phyloP scores from a whole-genome alignment of 2,113 vertebrate species.

The Lichenostomus cassidix region DNA sequence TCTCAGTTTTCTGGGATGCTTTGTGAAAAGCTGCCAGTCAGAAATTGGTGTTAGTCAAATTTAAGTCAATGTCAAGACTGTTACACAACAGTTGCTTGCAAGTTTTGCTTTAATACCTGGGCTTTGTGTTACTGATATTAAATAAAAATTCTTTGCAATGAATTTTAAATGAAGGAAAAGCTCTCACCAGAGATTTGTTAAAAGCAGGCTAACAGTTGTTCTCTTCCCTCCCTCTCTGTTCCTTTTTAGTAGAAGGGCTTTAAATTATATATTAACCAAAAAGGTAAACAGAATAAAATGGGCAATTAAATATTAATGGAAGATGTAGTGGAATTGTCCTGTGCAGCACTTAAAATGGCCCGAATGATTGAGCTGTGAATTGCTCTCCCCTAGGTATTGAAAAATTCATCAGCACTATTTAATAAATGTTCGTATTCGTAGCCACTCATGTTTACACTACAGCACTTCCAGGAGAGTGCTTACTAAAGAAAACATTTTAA shows the following conservation, averaged over 20 bases:
- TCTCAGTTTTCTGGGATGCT: background rate
- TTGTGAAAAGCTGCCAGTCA: conserved; percentile 46
- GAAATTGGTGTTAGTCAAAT: conserved; percentile 19
- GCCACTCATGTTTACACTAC: conserved; percentile 83
- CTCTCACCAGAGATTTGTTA: conserved; percentile 82
- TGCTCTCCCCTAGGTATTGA: conserved; percentile 82
- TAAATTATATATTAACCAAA: conserved; percentile 88
- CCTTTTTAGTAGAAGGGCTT: conserved; percentile 76
- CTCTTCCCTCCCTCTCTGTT: background rate
- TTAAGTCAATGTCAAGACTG: background rate
- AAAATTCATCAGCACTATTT: conserved; percentile 86
- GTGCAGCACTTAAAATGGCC: conserved; percentile 81
- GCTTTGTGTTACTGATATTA: conserved; percentile 73
- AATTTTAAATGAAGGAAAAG: conserved; percentile 78
- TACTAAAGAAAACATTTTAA: conserved; percentile 86
- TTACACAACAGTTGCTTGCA: conserved; percentile 42
- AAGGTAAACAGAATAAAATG: conserved; percentile 89
- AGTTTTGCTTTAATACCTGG: conserved; percentile 74
- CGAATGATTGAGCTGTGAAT: conserved; percentile 86
- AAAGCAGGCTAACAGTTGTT: conserved; percentile 80
- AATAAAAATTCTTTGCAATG: conserved; percentile 75
- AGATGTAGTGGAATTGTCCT: conserved; percentile 86
- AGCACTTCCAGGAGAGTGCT: conserved; percentile 82
- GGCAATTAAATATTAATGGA: conserved; percentile 85
- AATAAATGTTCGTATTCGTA: conserved; percentile 83